These are phyloP conservation scores for Physella acuta DNA, from an alignment of 1,140 invertebrate species.

Conservation along the genomic window DNA sequence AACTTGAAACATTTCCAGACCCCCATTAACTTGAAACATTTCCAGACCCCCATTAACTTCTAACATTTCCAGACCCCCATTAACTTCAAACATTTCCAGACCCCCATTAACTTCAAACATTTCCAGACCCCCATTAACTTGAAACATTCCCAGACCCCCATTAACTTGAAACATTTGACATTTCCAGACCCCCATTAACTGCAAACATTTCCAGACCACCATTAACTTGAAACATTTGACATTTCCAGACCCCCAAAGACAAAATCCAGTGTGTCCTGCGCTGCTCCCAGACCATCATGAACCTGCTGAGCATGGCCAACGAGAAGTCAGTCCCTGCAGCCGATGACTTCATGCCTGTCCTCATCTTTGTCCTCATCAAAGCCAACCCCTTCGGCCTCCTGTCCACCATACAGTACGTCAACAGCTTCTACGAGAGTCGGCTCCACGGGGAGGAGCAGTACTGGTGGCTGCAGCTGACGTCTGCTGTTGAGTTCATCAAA, in stretches of 20 bases:
- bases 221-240: no score
- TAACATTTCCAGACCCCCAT: no score
- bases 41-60: no score
- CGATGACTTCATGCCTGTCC: slow-evolving; percentile 94
- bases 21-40: no score
- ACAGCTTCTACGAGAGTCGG: slow-evolving; percentile 83
- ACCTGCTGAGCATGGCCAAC: slow-evolving; percentile 80
- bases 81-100: no score
- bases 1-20: no score
- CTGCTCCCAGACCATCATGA: slow-evolving; percentile 87
- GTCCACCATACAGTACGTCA: slow-evolving; percentile 96
- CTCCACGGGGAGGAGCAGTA: slow-evolving; percentile 91
- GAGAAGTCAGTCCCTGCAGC: slow-evolving; percentile 83
- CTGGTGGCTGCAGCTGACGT: slow-evolving; percentile 98
- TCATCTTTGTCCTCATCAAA: slow-evolving; percentile 96
- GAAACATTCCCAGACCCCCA: no score
- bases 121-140: no score
- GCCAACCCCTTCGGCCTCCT: slow-evolving; percentile 91
- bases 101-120: no score
- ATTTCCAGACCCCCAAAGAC: slow-evolving; percentile 77
- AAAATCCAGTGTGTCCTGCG: slow-evolving; percentile 87
- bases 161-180: no score
- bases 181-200: no score
- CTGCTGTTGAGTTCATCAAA: slow-evolving; percentile 96
- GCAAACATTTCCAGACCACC: no score